Evolutionary conservation across 2,113 vertebrate genomes (phyloP), one percentile per base, ranked within the genome.

Genomic region (Brachyistius frenatus): DNA sequence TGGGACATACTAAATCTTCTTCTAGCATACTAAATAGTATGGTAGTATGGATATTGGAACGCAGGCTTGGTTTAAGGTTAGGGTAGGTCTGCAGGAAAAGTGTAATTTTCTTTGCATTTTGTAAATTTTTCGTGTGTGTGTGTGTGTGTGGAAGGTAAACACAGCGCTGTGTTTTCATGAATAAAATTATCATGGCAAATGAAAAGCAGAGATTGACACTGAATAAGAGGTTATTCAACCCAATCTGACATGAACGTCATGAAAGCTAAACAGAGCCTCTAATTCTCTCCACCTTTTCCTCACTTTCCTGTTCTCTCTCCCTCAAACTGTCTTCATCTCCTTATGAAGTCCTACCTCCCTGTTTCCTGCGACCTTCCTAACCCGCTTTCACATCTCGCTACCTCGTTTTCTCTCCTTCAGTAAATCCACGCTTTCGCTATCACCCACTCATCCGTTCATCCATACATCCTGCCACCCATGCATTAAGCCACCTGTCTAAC

Each of bases 401-500:
- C 66, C 39, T 37, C 46, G 5, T 64, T 76, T 58, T 30, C 32
- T 44, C 55, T 39, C 15, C 66, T 50, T 15, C 39, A 2, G 4
- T 82, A 56, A 65, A 78, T 41, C 39, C 39, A 41, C 39, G 39
- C 39, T 37, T 39, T 54, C 32, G 6, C 67, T 44, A 16, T 73
- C 55, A 55, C 49, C 74, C 55, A 9, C 76, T 58, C 68, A 32
- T 77, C 52, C 66, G 44, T 76, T 54, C 83, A 70, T 71, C 16
- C 73, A 62, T 64, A 36, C 71, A 66, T 78, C 54, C 75, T 30
- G 86, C 78, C 82, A 66, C 74, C 79, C 76, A 67, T 75, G 76
- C 84, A 85, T 84, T 86, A 76, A 73, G 83, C 60, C 72, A 57
- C 83, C 85, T 80, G 76, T 88, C 89, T 85, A 82, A 78, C 87